These are phyloP conservation scores for Anastatus disparis DNA, from an alignment of 1,140 invertebrate species.

Conservation along the genomic window DNA sequence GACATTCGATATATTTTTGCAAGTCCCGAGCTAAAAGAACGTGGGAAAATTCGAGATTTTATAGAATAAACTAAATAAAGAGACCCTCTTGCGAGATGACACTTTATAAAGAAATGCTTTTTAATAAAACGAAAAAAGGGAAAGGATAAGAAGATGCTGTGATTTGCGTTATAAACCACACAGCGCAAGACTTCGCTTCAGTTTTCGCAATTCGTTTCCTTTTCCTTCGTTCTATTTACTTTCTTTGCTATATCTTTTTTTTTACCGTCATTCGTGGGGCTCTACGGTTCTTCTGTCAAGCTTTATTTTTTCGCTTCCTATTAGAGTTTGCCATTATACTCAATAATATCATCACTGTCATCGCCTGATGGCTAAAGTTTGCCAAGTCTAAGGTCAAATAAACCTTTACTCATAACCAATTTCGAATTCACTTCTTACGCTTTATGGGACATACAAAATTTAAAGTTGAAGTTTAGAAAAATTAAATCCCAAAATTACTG, in stretches of 20 bases:
- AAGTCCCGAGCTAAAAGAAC: background rate
- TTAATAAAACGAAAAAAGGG: too few species aligned
- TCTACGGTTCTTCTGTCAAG: conserved; percentile 38
- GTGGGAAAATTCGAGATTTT: background rate
- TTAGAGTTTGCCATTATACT: too few species aligned
- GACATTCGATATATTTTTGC: background rate
- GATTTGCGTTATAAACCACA: conserved; percentile 17
- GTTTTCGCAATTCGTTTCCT: conserved; percentile 22
- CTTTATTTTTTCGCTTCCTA: conserved; percentile 45
- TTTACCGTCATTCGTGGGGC: conserved; percentile 15
- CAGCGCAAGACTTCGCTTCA: too few species aligned
- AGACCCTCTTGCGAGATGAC: conserved; percentile 1
- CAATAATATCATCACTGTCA: too few species aligned
- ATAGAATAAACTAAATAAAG: conserved; percentile 5
- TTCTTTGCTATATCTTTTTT: too few species aligned
- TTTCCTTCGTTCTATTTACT: background rate
- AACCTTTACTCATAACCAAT: too few species aligned
- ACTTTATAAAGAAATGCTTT: conserved; percentile 9
- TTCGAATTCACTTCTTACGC: too few species aligned
- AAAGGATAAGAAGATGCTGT: conserved; percentile 10
- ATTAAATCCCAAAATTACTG: too few species aligned
- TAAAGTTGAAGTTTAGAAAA: too few species aligned
- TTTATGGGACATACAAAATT: too few species aligned
- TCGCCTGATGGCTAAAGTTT: too few species aligned
- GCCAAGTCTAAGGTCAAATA: too few species aligned